Base-by-base conservation (phyloP, 1,140 invertebrate genomes). In the Zophobas morio region DNA sequence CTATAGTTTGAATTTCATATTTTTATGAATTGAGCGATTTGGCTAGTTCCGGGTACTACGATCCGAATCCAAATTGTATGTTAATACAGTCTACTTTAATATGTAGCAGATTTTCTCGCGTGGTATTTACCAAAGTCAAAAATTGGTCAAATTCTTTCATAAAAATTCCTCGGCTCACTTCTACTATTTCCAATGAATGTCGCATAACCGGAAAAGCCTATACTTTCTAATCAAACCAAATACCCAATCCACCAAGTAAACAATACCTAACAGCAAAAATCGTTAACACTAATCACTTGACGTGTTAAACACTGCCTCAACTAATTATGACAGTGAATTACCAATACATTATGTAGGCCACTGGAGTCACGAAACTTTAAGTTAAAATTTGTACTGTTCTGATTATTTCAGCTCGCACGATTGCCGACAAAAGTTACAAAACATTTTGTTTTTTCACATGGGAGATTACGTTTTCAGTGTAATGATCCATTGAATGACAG, bases 281-380 rank as follows among this genome's bases (percentile, higher is more conserved):
- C n/a, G 42, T 42, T 66, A 66, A 66, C 60, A 42, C 60, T 66
- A 39, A 66, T 33, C 39, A 20, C 60, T 42, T 4, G 36, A 66
- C 40, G 60, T 66, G 60, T 46, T 42, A 32, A 57, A 57, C 32
- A 34, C 32, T 35, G 34, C 34, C 34, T 33, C 20, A 66, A 40
- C 20, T 66, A 40, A 66, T 66, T 66, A 60, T 39, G 35, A 34
- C 54, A 57, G 6, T 36, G 56, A 35, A 66, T 8, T 40, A 32
- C 6, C 1, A 40, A 2, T 3, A 54, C 20, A 20, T 20, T 73
- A 73, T 56, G 6, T 73, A 56, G 71, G 71, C 56, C 33, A 56
- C n/a, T 73, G 37, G 35, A 73, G 49, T 73, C 71, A 73, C 49
- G 71, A 73, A 73, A 39, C 40, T 73, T 73, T 73, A 49, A 54